Base-by-base conservation (phyloP, 2,797 vertebrate genomes). In the Hephaestus fuliginosus region DNA sequence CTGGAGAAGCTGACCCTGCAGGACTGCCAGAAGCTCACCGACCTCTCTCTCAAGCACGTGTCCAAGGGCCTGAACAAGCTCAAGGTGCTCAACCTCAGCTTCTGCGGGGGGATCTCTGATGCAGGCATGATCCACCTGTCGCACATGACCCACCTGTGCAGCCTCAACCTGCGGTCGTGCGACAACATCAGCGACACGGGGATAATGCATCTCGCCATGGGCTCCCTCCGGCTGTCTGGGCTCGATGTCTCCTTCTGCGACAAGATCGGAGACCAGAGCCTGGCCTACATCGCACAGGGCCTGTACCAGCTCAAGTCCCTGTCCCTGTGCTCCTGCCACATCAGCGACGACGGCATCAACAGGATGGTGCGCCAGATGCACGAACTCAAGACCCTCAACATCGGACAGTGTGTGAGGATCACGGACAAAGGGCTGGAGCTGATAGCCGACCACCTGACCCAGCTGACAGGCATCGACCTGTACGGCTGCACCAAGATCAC, bases 291-390 rank as follows among this genome's bases (percentile, higher is more conserved):
- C 30, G 98, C 98, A 4, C 98, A 99, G 95, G 98, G 98, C 25
- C 86, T 99, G 74, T 97, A 98, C 5, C 97, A 97, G 86, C 96
- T 99, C 85, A 97, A 97, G 88, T 99, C 98, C 2, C 96, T 99
- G 14, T 99, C 98, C 1, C 96, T 99, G 5, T 99, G 98, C 91
- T 99, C 98, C 80, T 99, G 98, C 92, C 98, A 99, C 88, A 98
- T 99, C 82, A 99, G 97, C 0, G 98, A 99, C 17, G 98, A 99
- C 46, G 98, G 98, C 91, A 97, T 99, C 85, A 98, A 99, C 95
- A 95, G 98, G 87, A 98, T 99, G 98, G 98, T 99, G 92, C 96
- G 98, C 61, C 98, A 99, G 93, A 99, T 99, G 98, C 98, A 99
- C 14, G 97, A 97, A 85, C 96, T 99, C 75, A 96, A 97, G 91